Base-by-base conservation (phyloP, 2,797 vertebrate species). In the Carapus acus region DNA sequence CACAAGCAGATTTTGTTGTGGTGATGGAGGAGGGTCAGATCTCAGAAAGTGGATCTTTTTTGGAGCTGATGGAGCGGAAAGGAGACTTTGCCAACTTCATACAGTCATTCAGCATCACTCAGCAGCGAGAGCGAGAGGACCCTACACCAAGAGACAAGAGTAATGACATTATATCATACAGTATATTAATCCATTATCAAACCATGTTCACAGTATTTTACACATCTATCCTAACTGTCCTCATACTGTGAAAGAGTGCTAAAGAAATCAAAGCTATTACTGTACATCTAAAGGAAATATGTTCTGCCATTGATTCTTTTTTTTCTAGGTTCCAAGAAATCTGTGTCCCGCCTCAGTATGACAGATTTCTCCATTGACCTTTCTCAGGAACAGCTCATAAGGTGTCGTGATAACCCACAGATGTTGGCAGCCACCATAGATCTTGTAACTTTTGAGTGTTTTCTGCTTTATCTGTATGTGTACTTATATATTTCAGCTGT, bases 1-100 rank as follows among this genome's bases (percentile, higher is more conserved):
- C 92, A 0, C 87, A 90, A 37, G 85, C 84, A 54, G 91, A 96
- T 27, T 73, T 88, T n/a, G 90, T 97, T 58, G 58, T 97, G 12
- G 92, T 97, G 6, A 88, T 97, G 91, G 85, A 84, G 11, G 85
- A 90, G 0, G 94, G 94, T n/a, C 85, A 89, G 58, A 90, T 97
- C 55, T 92, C 91, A 0, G 94, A 97, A 84, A 87, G 87, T 69
- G 94, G 93, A 1, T 93, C 93, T 18, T 93, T 93, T 77, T 69
- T 86, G 23, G 88, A 94, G 59, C 83, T 96, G 69, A 85, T 94
- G 66, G 78, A 85, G 38, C 85, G 85, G 4, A 85, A 90, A 0
- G 87, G 90, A 1, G 85, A 89, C 49, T 94, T 95, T 4, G 90
- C 91, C 0, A 92, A 93, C 55, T 91, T 93, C 49, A 86, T 95